Evolutionary conservation across 2,113 vertebrate species (phyloP).

Genomic region (Corythaeola cristata): DNA sequence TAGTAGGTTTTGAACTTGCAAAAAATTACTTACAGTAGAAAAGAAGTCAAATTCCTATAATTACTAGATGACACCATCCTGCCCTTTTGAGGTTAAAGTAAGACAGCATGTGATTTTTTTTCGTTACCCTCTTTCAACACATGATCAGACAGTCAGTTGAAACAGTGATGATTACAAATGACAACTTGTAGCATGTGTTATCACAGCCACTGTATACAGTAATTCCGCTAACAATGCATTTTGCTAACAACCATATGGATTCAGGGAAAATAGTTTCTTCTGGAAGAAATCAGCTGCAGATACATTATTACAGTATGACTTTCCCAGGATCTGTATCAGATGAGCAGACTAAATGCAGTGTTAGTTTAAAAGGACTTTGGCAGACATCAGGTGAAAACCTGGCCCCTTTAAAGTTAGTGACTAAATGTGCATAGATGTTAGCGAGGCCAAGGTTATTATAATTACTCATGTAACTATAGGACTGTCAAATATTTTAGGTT

Average conservation of each 20-base stretch:
- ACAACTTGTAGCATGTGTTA: constrained; percentile 44
- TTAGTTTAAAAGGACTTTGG: background rate
- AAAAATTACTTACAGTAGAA: background rate
- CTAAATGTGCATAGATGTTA: background rate
- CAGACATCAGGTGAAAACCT: background rate
- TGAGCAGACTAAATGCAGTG: background rate
- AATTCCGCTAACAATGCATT: constrained; percentile 6
- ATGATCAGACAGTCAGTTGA: constrained; percentile 38
- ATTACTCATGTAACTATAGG: background rate
- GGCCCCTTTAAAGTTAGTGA: background rate
- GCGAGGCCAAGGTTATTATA: background rate
- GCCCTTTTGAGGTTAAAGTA: background rate
- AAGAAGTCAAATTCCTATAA: background rate
- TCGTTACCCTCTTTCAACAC: background rate
- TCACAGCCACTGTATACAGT: background rate
- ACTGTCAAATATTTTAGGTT: background rate
- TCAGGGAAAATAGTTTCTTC: constrained; percentile 7
- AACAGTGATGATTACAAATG: constrained; percentile 43
- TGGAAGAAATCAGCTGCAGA: background rate
- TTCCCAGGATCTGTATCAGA: background rate
- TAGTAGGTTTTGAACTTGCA: background rate
- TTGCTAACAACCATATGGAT: constrained; percentile 13
- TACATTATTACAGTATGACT: background rate
- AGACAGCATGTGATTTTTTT: background rate
- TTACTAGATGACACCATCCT: background rate